Evolutionary conservation across 2,888 invertebrate genomes (phyloP).

Genomic region (Megaustenia siamemsis): DNA sequence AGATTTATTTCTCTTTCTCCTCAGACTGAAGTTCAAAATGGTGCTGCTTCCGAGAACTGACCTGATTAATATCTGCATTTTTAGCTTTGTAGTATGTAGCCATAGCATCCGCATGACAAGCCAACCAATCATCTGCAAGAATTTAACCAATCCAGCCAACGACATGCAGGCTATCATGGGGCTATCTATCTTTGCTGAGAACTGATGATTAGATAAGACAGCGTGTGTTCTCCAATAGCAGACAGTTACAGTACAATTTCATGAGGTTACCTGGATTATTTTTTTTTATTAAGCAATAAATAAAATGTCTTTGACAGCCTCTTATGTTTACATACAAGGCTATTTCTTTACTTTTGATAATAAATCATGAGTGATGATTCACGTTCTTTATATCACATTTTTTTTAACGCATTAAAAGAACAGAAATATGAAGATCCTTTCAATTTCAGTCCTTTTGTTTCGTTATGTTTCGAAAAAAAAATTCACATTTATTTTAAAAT

Average conservation of each 20-base stretch:
- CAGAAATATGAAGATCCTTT: not conserved
- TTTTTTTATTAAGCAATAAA: no score
- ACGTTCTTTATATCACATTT: no score
- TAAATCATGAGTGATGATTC: no score
- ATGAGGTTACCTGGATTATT: no score
- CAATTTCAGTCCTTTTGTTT: conserved; percentile 31
- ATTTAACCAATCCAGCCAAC: conserved; percentile 40
- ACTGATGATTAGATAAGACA: not conserved
- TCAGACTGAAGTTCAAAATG: conserved; percentile 43
- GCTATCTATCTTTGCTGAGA: not conserved
- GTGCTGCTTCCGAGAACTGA: conserved; percentile 42
- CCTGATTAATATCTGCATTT: not conserved
- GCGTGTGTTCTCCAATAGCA: not conserved
- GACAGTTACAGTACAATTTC: no score
- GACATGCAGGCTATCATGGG: conserved; percentile 39
- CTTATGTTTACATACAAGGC: no score
- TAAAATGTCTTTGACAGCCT: no score
- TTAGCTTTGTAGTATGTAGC: conserved; percentile 27
- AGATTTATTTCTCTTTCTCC: not conserved
- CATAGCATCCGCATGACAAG: conserved; percentile 35
- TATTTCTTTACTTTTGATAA: no score
- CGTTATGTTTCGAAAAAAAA: not conserved
- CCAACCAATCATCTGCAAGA: conserved; percentile 28
- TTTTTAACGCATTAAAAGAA: no score
- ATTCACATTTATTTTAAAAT: not conserved